Evolutionary conservation across 2,797 vertebrate genomes (phyloP).

Genomic region (Mormyrus hasselquistii): DNA sequence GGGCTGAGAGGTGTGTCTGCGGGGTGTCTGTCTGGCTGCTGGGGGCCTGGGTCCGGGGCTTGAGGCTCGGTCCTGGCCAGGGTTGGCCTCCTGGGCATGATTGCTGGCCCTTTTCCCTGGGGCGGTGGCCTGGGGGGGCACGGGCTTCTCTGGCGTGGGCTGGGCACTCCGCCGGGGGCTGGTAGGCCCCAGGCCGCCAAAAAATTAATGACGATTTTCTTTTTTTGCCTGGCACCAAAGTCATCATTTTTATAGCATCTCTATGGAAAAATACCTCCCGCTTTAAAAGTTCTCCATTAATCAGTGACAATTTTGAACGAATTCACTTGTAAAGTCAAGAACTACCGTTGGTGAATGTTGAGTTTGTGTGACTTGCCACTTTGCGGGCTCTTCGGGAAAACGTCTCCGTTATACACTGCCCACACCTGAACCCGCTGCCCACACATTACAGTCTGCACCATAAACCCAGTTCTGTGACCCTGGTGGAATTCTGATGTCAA

Average conservation of each 20-base stretch:
- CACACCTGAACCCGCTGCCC: background rate
- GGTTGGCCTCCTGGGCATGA: no score
- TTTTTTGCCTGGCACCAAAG: background rate
- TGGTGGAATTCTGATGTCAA: background rate
- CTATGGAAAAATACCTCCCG: background rate
- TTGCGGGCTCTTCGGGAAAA: background rate
- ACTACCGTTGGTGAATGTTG: background rate
- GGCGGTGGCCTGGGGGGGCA: no score
- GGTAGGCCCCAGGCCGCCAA: background rate
- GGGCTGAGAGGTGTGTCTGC: no score
- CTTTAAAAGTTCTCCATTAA: background rate
- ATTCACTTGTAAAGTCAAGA: background rate
- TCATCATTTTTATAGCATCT: background rate
- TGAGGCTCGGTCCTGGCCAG: no score
- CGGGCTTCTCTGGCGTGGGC: no score
- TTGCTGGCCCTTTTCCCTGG: no score
- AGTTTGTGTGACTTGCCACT: background rate
- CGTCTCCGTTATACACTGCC: background rate
- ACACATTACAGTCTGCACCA: background rate
- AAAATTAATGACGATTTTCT: background rate
- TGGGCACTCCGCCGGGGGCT: no score
- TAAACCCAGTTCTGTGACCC: background rate
- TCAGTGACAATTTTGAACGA: background rate
- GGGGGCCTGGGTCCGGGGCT: no score
- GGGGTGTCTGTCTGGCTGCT: no score